Evolutionary conservation across 2,888 invertebrate species (phyloP).

Genomic region (Ceriagrion tenellum): DNA sequence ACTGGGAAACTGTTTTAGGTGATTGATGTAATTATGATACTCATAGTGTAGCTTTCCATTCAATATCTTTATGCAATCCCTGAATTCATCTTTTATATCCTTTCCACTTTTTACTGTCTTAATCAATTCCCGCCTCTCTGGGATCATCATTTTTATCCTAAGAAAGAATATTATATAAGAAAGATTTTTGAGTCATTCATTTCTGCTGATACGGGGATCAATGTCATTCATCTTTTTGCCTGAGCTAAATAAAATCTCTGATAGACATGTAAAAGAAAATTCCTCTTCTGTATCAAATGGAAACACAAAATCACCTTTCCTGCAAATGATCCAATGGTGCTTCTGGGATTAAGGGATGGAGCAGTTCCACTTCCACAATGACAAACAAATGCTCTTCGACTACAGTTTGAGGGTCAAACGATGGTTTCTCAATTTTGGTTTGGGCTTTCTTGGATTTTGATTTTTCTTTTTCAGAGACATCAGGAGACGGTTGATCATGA

Average conservation of each 20-base stretch:
- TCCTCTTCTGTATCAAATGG: background rate
- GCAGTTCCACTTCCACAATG: conserved; percentile 19
- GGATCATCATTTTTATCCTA: background rate
- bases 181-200: too few relatives aligned
- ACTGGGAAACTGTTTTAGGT: background rate
- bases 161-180: too few relatives aligned
- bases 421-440: background rate
- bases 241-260: too few relatives aligned
- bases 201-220: too few relatives aligned
- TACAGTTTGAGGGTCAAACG: background rate
- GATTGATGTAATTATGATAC: background rate
- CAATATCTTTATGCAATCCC: background rate
- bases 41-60: background rate
- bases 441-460: background rate
- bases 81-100: background rate
- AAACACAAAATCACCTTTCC: conserved; percentile 10
- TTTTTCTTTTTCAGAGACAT: background rate
- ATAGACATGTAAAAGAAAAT: background rate
- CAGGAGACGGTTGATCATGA: background rate
- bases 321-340: background rate
- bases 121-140: background rate
- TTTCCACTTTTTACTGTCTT: background rate
- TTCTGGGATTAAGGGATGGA: background rate
- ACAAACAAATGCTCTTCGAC: background rate
- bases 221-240: too few relatives aligned